These are phyloP conservation scores for Mizuhopecten yessoensis DNA, from an alignment of 1,140 invertebrate genomes.

Conservation along the genomic window DNA sequence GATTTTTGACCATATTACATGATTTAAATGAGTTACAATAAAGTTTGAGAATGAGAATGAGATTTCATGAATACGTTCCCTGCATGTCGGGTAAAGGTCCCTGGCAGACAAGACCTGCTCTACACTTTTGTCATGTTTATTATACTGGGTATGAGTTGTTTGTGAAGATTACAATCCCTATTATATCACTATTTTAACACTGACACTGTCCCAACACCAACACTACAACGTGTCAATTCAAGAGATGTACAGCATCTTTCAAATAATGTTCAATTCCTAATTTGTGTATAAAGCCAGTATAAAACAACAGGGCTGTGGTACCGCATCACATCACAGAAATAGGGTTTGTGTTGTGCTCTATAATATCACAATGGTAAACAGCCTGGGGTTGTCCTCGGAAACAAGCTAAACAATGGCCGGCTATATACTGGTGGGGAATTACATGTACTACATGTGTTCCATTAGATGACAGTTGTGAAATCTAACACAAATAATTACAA, in stretches of 20 bases:
- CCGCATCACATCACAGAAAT: not conserved
- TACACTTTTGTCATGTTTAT: not conserved
- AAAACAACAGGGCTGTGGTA: not conserved
- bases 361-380: conserved; percentile 11
- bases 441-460: not conserved
- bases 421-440: not conserved
- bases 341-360: not conserved
- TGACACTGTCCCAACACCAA: not conserved
- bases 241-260: not conserved
- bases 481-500: not conserved
- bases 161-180: not conserved
- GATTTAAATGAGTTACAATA: no score
- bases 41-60: no score
- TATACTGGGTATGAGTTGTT: not conserved
- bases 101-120: not conserved
- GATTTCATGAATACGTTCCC: not conserved
- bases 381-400: not conserved
- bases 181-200: no score
- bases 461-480: not conserved
- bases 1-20: no score
- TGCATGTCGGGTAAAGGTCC: not conserved
- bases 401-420: not conserved
- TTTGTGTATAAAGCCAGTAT: no score
- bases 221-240: not conserved
- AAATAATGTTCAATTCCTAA: conserved; percentile 29